phyloP scores from a whole-genome alignment of 2,113 vertebrate species.

The Calonectris borealis region DNA sequence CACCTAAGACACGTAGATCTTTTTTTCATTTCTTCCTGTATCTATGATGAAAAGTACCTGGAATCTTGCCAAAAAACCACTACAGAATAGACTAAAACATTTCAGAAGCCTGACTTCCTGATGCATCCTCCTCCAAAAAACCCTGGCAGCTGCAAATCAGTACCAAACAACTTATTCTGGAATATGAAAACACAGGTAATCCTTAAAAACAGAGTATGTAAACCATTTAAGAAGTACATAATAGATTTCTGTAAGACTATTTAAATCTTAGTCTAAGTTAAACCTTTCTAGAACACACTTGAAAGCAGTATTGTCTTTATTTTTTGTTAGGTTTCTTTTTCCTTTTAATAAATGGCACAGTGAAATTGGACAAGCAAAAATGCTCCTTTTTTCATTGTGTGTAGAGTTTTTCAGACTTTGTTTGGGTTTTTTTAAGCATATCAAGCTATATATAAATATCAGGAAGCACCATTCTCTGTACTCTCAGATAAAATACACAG shows the following conservation, averaged over 20 bases:
- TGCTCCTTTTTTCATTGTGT: not conserved
- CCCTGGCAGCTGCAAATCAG: not conserved
- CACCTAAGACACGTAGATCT: constrained; percentile 10
- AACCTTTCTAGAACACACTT: not conserved
- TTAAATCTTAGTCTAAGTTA: not conserved
- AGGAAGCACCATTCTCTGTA: not conserved
- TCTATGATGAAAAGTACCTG: constrained; percentile 54
- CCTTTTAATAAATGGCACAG: not conserved
- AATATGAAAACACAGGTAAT: not conserved
- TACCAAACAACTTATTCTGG: not conserved
- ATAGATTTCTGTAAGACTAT: not conserved
- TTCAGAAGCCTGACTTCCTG: not conserved
- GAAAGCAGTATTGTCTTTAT: not conserved
- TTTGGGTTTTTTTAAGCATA: not conserved
- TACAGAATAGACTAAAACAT: not conserved
- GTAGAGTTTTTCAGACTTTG: not conserved
- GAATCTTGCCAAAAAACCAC: not conserved
- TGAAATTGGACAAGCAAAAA: not conserved
- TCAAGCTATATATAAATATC: not conserved
- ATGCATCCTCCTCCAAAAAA: not conserved
- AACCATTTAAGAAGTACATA: not conserved
- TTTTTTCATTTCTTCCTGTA: constrained; percentile 37
- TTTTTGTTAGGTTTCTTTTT: not conserved
- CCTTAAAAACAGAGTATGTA: not conserved
- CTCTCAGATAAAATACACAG: not conserved